A percentile compares a stretch with the other conserved stretches of the same genome.
Evolutionary conservation across 2,113 vertebrate genomes (phyloP).

Genomic region (Urocitellus parryii): DNA sequence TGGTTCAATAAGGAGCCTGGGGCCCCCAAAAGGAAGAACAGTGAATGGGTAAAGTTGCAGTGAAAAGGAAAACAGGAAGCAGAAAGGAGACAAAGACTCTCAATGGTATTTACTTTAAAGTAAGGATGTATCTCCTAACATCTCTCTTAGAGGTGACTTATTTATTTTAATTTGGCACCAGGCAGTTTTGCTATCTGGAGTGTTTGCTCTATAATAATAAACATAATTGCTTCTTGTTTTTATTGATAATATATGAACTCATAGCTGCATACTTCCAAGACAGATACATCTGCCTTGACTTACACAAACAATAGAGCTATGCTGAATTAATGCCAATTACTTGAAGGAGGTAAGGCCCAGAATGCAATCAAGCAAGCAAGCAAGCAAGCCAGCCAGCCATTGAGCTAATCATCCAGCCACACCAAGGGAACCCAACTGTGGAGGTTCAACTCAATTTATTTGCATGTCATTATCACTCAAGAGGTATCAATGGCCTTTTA

Average conservation of each 20-base stretch:
- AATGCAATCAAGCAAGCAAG: background rate
- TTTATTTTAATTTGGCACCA: conserved; percentile 61
- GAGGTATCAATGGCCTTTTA: background rate
- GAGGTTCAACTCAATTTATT: conserved; percentile 47
- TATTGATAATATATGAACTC: background rate
- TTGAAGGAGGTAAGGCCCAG: background rate
- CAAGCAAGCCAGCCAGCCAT: background rate
- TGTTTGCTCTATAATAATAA: conserved; percentile 66
- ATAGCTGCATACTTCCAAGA: background rate
- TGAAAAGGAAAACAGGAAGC: background rate
- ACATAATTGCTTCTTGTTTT: conserved; percentile 79
- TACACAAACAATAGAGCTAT: background rate
- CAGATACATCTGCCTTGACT: background rate
- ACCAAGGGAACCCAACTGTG: background rate
- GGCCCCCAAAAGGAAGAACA: background rate
- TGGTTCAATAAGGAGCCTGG: background rate
- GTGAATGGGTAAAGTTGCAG: conserved; percentile 2
- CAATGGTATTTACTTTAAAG: conserved; percentile 42
- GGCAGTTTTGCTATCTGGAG: conserved; percentile 75
- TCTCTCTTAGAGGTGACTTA: conserved; percentile 33
- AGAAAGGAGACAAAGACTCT: background rate
- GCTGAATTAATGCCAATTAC: background rate
- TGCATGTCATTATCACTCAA: conserved; percentile 47
- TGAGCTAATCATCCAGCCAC: background rate
- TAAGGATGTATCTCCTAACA: background rate